These are phyloP conservation scores for Xestobium rufovillosum DNA, from an alignment of 2,888 invertebrate species.

Conservation along the genomic window DNA sequence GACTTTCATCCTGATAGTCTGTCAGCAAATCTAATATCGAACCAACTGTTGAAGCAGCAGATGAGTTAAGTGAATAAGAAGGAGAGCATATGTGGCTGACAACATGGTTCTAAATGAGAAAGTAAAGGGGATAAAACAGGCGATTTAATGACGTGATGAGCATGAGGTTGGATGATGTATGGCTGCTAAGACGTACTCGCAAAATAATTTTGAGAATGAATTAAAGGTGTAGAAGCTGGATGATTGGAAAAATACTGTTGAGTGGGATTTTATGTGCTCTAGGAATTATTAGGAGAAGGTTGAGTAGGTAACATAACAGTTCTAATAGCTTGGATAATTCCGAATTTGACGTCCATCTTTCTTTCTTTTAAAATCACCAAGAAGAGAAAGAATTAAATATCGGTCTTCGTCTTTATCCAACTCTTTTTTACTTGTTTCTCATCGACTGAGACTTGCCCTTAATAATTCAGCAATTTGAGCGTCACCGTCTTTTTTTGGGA, in stretches of 20 bases:
- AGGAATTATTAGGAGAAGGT: conserved; percentile 4
- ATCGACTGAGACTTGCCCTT: conserved; percentile 4
- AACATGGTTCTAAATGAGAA: too few relatives aligned
- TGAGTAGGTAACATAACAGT: conserved; percentile 8
- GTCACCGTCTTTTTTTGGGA: conserved; percentile 5
- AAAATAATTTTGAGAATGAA: conserved; percentile 6
- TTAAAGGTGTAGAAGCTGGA: conserved; percentile 7
- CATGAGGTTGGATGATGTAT: conserved; percentile 5
- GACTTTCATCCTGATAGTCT: too few relatives aligned
- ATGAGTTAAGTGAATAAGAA: too few relatives aligned
- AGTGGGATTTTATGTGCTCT: conserved; percentile 5
- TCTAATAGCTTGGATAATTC: conserved; percentile 7
- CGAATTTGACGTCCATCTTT: conserved; percentile 8
- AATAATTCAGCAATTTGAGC: conserved; percentile 8
- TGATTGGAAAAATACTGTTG: too few relatives aligned
- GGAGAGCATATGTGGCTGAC: too few relatives aligned
- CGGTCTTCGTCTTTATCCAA: conserved; percentile 8
- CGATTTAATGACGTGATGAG: conserved; percentile 7
- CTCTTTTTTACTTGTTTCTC: conserved; percentile 5
- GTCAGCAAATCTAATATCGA: too few relatives aligned
- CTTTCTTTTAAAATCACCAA: conserved; percentile 7
- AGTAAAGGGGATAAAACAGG: too few relatives aligned
- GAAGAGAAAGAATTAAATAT: conserved; percentile 8
- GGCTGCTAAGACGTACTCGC: conserved; percentile 5
- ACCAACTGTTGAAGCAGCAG: too few relatives aligned